phyloP scores from a whole-genome alignment of 2,888 invertebrate species.

The Eupsilia transversa region DNA sequence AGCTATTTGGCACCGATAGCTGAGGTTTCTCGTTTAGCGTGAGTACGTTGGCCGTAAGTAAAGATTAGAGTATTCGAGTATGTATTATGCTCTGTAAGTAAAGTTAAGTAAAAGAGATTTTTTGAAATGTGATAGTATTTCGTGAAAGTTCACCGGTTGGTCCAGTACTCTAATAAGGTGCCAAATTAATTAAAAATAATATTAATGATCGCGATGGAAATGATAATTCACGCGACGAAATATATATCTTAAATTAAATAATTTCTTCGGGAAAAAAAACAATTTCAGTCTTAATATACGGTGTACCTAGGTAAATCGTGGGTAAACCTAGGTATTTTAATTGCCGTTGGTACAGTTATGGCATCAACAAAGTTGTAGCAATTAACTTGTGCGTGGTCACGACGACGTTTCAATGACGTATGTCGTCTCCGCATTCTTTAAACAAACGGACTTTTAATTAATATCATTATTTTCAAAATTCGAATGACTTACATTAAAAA shows the following conservation, averaged over 20 bases:
- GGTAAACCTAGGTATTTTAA: conserved; percentile 18
- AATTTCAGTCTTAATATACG: conserved; percentile 16
- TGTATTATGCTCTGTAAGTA: conserved; percentile 56
- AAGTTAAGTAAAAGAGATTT: conserved; percentile 48
- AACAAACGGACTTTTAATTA: background rate
- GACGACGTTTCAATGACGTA: background rate
- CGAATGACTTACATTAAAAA: background rate
- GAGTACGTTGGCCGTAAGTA: conserved; percentile 34
- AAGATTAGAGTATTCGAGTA: conserved; percentile 47
- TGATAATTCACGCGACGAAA: conserved; percentile 45
- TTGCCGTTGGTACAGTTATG: conserved; percentile 17
- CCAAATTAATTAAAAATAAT: conserved; percentile 63
- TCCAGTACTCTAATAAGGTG: conserved; percentile 65
- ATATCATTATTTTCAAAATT: background rate
- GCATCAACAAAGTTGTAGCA: conserved; percentile 40
- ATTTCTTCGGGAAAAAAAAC: conserved; percentile 37
- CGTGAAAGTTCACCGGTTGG: conserved; percentile 56
- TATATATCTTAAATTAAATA: conserved; percentile 37
- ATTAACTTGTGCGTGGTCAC: conserved; percentile 20
- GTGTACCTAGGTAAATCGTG: conserved; percentile 43
- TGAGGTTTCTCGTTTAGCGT: conserved; percentile 41
- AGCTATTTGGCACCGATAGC: conserved; percentile 55
- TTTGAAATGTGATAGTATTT: conserved; percentile 69
- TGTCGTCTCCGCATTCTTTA: background rate
- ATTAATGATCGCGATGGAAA: conserved; percentile 36